Evolutionary conservation across 2,888 invertebrate species (phyloP).

Genomic region (Caenorhabditis virilis): DNA sequence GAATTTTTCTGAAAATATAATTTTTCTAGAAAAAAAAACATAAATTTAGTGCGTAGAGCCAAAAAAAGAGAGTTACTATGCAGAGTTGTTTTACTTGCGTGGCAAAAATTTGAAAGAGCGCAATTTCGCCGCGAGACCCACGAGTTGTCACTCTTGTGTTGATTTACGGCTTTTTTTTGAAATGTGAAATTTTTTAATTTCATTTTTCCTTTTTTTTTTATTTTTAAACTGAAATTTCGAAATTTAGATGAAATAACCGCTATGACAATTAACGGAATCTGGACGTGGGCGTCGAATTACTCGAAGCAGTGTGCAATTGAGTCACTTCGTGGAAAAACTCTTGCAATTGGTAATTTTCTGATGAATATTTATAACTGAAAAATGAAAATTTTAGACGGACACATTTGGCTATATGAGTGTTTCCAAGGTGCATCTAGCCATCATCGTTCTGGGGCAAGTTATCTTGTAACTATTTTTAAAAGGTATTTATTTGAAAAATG

Average conservation of each 20-base stretch:
- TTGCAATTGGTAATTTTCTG: slow-evolving; percentile 49
- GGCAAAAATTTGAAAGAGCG: slow-evolving; percentile 32
- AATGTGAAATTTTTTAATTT: slow-evolving; percentile 1
- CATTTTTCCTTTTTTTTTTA: slow-evolving; percentile 10
- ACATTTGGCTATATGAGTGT: slow-evolving; percentile 49
- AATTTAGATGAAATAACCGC: too few relatives aligned
- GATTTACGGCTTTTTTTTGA: slow-evolving; percentile 12
- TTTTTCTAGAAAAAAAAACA: too few relatives aligned
- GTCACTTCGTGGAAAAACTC: slow-evolving; percentile 32
- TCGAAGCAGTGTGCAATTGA: slow-evolving; percentile 18
- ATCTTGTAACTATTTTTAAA: slow-evolving; percentile 39
- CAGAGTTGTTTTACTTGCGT: slow-evolving; percentile 13
- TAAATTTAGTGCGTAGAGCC: too few relatives aligned
- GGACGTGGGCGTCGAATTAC: slow-evolving; percentile 34
- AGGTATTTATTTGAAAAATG: slow-evolving; percentile 16
- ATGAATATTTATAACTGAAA: not conserved
- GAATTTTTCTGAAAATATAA: too few relatives aligned
- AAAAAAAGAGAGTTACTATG: slow-evolving; percentile 12
- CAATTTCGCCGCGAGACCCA: slow-evolving; percentile 33
- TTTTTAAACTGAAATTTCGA: too few relatives aligned
- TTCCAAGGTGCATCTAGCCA: too few relatives aligned
- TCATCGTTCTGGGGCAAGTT: slow-evolving; percentile 23
- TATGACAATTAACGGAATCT: slow-evolving; percentile 49
- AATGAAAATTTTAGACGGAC: slow-evolving; percentile 39
- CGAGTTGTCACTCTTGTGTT: slow-evolving; percentile 6